Evolutionary conservation across 2,888 invertebrate genomes (phyloP), one percentile per base, ranked within the genome.

Genomic region (Tetropium fuscum): DNA sequence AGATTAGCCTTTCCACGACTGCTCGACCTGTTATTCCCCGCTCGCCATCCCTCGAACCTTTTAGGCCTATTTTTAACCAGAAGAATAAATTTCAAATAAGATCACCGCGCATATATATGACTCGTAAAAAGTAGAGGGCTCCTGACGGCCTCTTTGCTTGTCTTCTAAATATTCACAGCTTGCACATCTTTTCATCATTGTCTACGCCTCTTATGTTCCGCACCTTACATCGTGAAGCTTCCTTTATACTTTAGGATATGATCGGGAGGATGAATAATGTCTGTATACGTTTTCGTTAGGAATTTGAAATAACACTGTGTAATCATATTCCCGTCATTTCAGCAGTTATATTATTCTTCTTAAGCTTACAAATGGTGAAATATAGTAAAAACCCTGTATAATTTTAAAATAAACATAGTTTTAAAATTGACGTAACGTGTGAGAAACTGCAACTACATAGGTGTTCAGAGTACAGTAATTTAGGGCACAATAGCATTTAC

Each of bases 61-160:
- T 73, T 71, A 71, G 70, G 68, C 71, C 64, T 72, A 68, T 72
- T 75, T 75, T 75, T 73, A 73, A 73, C 71, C 70, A 68, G 70
- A 72, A 64, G 74, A 74, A 74, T 74, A 74, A 74, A 74, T 74
- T 74, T 77, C 74, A 71, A 74, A 73, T 75, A 75, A 76, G 76
- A 76, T 75, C 74, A 74, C 70, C 70, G 70, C 71, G 73, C 75
- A 74, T 75, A 74, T 74, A 72, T 73, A 74, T 69, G 74, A 74
- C 70, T 73, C 74, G 73, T 74, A 75, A 74, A 73, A 74, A 15
- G 74, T 71, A 69, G 68, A 68, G 67, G 69, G 66, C 61, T 58
- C 57, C 66, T 64, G 58, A 53, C 57, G 57, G 59, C 64, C 63
- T 61, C 51, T 61, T 68, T 66, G 64, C 65, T 70, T 73, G 74